These are phyloP conservation scores for Columba livia DNA, from an alignment of 2,113 vertebrate species.

Conservation along the genomic window DNA sequence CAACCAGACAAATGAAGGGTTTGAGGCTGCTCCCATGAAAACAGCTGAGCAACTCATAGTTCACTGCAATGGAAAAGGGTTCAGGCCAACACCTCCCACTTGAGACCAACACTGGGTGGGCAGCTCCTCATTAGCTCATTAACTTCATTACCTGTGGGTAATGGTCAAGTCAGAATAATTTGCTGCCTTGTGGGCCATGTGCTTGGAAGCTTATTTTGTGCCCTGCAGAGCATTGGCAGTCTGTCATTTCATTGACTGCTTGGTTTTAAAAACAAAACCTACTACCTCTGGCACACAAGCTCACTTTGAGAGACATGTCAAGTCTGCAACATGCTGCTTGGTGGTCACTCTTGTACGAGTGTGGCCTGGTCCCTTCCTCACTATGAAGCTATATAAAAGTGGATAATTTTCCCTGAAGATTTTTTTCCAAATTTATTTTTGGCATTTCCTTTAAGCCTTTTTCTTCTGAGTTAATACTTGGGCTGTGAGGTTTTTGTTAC, in stretches of 20 bases:
- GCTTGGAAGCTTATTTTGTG: slow-evolving; percentile 36
- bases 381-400: not conserved
- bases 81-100: not conserved
- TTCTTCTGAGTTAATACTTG: not conserved
- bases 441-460: not conserved
- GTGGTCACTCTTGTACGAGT: accelerated
- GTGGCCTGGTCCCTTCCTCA: not conserved
- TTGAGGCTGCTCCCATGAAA: not conserved
- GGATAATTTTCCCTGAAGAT: accelerated
- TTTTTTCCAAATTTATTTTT: not conserved
- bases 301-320: not conserved
- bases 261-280: not conserved
- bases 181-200: slow-evolving; percentile 28
- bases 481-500: not conserved
- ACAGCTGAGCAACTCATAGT: not conserved
- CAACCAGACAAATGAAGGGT: not conserved
- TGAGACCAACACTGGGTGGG: not conserved
- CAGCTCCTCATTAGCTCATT: not conserved
- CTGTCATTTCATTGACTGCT: not conserved
- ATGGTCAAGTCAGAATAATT: slow-evolving; percentile 58
- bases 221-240: not conserved
- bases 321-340: accelerated
- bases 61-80: not conserved
- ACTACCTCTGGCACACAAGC: not conserved
- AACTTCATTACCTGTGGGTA: slow-evolving; percentile 35